Conservation (phyloP, 2,113 vertebrate species). For the Notarius lentiginosus region DNA sequence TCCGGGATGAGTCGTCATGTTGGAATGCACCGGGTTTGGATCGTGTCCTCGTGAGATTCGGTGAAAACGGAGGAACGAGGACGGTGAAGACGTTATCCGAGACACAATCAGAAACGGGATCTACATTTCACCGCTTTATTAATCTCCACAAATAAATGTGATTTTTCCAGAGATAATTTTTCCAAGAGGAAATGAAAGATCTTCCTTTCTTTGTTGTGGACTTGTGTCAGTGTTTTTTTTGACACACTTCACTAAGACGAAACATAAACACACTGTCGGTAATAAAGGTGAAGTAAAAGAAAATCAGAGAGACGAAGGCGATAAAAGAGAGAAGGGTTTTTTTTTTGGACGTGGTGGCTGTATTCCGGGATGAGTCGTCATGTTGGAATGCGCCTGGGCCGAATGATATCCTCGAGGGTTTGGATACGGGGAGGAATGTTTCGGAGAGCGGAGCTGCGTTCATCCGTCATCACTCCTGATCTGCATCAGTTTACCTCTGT, state of each 20-base stretch:
- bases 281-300: background rate
- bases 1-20: conserved; percentile 59
- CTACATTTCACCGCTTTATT: conserved; percentile 1
- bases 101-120: background rate
- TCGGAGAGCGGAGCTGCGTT: conserved; percentile 67
- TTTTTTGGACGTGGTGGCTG: conserved; percentile 56
- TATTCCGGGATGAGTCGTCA: conserved; percentile 65
- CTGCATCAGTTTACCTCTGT: conserved; percentile 65
- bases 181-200: background rate
- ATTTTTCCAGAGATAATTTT: background rate
- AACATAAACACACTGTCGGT: background rate
- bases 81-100: background rate
- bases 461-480: conserved; percentile 67
- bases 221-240: background rate
- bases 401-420: conserved; percentile 73
- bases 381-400: conserved; percentile 71
- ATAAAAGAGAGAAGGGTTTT: conserved; percentile 19
- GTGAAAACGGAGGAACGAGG: conserved; percentile 67
- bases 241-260: background rate
- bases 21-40: conserved; percentile 72
- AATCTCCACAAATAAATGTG: background rate
- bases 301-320: background rate
- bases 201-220: background rate
- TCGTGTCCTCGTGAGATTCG: conserved; percentile 69
- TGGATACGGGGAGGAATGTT: conserved; percentile 69